A percentile compares a stretch with the other conserved stretches of the same genome.
Conservation (phyloP, 1,140 invertebrate genomes). For the Bombus superbus region DNA sequence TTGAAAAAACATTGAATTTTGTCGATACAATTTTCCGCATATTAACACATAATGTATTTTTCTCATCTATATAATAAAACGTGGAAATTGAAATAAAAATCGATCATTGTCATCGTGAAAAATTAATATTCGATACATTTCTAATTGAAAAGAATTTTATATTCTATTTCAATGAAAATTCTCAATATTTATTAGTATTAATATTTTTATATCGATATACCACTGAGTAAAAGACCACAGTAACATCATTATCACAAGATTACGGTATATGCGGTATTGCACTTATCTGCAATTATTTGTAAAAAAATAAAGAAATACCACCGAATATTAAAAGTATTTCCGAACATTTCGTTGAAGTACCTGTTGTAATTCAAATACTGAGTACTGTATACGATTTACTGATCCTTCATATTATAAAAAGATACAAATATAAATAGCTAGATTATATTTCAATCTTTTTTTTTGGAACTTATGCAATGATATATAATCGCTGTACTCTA, state of each 20-base stretch:
- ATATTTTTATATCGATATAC: conserved; percentile 35
- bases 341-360: conserved; percentile 44
- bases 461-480: conserved; percentile 10
- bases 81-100: neutral
- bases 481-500: neutral
- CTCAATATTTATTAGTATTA: conserved; percentile 1
- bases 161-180: conserved; percentile 20
- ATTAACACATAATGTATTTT: neutral
- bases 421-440: conserved; percentile 58
- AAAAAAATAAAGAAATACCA: conserved; percentile 51
- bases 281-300: conserved; percentile 40
- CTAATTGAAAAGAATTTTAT: neutral
- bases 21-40: conserved; percentile 34
- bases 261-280: neutral
- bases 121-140: conserved; percentile 9
- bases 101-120: neutral
- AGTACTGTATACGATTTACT: conserved; percentile 15
- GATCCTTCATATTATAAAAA: conserved; percentile 9
- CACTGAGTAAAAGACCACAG: conserved; percentile 24
- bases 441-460: conserved; percentile 18
- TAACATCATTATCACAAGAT: conserved; percentile 58
- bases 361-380: conserved; percentile 33
- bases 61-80: neutral
- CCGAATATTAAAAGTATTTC: conserved; percentile 45
- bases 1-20: conserved; percentile 30